phyloP scores from a whole-genome alignment of 2,888 invertebrate genomes.

The Rhamphomyia laevipes region DNA sequence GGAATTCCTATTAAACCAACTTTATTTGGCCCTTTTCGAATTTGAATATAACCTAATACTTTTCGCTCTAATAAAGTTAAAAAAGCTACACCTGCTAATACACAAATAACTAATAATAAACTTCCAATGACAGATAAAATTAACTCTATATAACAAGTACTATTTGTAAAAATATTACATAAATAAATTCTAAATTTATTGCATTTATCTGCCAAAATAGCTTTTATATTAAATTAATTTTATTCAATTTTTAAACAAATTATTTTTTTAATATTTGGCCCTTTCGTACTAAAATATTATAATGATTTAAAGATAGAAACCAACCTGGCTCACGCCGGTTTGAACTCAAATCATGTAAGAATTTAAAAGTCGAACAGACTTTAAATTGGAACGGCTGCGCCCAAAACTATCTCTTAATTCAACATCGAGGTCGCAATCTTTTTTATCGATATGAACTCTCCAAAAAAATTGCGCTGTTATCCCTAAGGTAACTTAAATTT shows the following conservation, averaged over 20 bases:
- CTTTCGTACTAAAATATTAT: constrained; percentile 67
- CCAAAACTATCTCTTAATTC: constrained; percentile 60
- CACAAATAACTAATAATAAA: constrained; percentile 45
- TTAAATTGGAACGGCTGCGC: constrained; percentile 50
- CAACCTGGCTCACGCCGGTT: constrained; percentile 76
- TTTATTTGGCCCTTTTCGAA: constrained; percentile 64
- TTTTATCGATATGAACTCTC: constrained; percentile 60
- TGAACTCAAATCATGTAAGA: constrained; percentile 81
- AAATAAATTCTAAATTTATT: constrained; percentile 58
- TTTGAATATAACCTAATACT: constrained; percentile 58
- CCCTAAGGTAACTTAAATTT: constrained; percentile 69
- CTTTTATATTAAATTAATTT: constrained; percentile 21
- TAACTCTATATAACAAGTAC: constrained; percentile 42
- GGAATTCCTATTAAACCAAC: constrained; percentile 49
- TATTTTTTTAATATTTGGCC: constrained; percentile 48
- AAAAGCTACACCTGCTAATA: constrained; percentile 56
- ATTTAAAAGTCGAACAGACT: constrained; percentile 74
- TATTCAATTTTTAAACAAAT: constrained; percentile 31
- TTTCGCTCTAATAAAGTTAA: constrained; percentile 61
- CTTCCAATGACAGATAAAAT: constrained; percentile 36
- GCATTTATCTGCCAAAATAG: constrained; percentile 59
- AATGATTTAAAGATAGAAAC: constrained; percentile 61
- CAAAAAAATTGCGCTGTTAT: constrained; percentile 74
- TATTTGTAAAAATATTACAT: constrained; percentile 45
- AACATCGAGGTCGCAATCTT: constrained; percentile 82